Conservation (phyloP, 37 sponge, comb jelly and placozoan genomes). For the Ephydatia muelleri region DNA sequence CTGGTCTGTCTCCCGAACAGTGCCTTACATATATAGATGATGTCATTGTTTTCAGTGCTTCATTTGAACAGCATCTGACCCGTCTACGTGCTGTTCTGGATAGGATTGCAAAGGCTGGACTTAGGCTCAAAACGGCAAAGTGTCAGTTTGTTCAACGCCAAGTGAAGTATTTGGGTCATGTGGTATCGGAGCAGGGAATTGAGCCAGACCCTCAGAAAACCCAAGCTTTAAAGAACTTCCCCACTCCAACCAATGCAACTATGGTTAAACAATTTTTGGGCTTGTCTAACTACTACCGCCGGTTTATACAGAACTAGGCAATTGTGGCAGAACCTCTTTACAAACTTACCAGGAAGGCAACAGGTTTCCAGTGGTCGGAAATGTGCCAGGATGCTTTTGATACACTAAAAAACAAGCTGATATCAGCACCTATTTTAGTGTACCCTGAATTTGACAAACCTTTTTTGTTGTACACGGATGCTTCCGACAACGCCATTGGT, state of each 20-base stretch:
- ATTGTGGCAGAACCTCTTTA: constrained; percentile 31
- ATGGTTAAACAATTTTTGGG: too few species aligned
- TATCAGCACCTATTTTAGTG: constrained; percentile 6
- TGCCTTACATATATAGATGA: constrained; percentile 26
- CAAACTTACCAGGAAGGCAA: constrained; percentile 20
- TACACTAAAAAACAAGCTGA: constrained; percentile 17
- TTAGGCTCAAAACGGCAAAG: constrained; percentile 12
- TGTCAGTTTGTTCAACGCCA: constrained; percentile 18
- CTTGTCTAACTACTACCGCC: too few species aligned
- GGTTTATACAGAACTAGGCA: constrained; percentile 15
- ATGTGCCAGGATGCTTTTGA: constrained; percentile 46
- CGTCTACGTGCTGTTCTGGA: background rate
- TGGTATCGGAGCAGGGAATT: too few species aligned
- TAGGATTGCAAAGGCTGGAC: background rate
- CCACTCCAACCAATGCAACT: too few species aligned
- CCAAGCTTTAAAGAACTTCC: too few species aligned
- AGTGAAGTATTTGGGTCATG: constrained; percentile 45
- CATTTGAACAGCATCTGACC: constrained; percentile 7
- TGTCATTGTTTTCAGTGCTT: constrained; percentile 1
- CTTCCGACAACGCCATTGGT: constrained; percentile 32
- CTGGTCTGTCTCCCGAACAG: too few species aligned
- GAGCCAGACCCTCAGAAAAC: too few species aligned
- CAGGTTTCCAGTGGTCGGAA: constrained; percentile 14
- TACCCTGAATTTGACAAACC: constrained; percentile 18
- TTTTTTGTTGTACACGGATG: constrained; percentile 24